Percentiles rank a stretch among this genome's conserved stretches.
Evolutionary conservation across 1,140 invertebrate genomes (phyloP).

Genomic region (Drosophila sp.): DNA sequence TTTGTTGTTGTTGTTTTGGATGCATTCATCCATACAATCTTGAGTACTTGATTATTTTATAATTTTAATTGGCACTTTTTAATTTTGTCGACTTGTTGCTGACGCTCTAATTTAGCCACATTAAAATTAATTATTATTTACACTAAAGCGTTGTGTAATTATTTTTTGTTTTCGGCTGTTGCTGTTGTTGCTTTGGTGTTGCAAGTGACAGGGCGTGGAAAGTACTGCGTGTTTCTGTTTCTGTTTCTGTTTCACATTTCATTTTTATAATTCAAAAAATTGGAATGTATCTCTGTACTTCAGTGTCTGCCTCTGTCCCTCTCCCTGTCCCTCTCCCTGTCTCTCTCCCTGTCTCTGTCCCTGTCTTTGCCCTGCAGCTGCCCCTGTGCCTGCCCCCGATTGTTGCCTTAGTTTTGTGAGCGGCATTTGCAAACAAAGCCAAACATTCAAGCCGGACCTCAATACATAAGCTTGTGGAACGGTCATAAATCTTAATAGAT

Average conservation of each 20-base stretch:
- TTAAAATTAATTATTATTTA: slow-evolving; percentile 50
- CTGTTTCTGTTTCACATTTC: slow-evolving; percentile 29
- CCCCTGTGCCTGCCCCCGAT: slow-evolving; percentile 13
- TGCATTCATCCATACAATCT: neutral
- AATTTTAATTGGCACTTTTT: slow-evolving; percentile 30
- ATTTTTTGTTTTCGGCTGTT: slow-evolving; percentile 26
- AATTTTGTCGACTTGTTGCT: slow-evolving; percentile 11
- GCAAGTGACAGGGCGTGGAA: slow-evolving; percentile 27
- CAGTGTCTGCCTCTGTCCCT: slow-evolving; percentile 12
- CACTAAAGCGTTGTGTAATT: slow-evolving; percentile 36
- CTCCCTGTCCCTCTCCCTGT: slow-evolving; percentile 13
- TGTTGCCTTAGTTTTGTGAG: slow-evolving; percentile 43
- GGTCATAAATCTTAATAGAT: slow-evolving; percentile 60
- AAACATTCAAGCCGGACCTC: slow-evolving; percentile 36
- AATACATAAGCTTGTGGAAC: slow-evolving; percentile 34
- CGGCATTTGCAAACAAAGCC: slow-evolving; percentile 15
- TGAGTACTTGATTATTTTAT: slow-evolving; percentile 12
- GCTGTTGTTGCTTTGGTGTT: slow-evolving; percentile 3
- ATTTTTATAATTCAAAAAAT: slow-evolving; percentile 36
- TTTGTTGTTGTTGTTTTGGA: slow-evolving; percentile 8
- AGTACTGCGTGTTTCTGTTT: slow-evolving; percentile 32
- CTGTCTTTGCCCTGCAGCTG: too few species aligned
- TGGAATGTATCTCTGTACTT: slow-evolving; percentile 14
- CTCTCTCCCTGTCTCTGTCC: too few species aligned
- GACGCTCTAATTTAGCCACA: slow-evolving; percentile 51